Evolutionary conservation across 2,797 vertebrate genomes (phyloP).

Genomic region (Dromococcyx pavoninus): DNA sequence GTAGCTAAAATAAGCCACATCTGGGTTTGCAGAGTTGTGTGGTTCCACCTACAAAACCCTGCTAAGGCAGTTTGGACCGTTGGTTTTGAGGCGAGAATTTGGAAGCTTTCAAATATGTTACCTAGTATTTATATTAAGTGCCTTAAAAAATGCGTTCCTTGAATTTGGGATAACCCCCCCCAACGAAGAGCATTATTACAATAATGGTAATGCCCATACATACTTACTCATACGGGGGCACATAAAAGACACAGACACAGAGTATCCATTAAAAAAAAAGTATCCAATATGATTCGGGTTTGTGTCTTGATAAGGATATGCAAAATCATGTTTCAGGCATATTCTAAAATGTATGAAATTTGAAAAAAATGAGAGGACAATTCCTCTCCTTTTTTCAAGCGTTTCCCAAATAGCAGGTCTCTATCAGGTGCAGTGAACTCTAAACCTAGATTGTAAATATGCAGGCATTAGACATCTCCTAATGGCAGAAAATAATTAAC

Average conservation of each 20-base stretch:
- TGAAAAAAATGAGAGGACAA: not conserved
- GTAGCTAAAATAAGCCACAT: not conserved
- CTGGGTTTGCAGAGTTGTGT: not conserved
- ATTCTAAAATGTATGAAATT: not conserved
- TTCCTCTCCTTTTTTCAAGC: not conserved
- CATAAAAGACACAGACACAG: not conserved
- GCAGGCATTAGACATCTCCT: not conserved
- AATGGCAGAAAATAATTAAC: not conserved
- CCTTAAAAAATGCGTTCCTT: not conserved
- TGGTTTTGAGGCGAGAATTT: not conserved
- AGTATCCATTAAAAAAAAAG: not conserved
- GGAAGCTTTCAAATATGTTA: not conserved
- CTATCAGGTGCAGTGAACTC: not conserved
- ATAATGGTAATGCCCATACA: not conserved
- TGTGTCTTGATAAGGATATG: not conserved
- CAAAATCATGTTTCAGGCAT: not conserved
- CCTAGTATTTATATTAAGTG: not conserved
- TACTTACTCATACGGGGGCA: not conserved
- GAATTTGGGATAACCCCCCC: not conserved
- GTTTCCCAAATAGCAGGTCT: not conserved
- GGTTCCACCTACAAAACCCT: not conserved
- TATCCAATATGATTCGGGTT: not conserved
- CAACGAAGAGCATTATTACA: not conserved
- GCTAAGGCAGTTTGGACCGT: not conserved
- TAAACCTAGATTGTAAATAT: not conserved